These are phyloP conservation scores for Callyntrura sp. DNA, from an alignment of 2,888 invertebrate genomes.

Conservation along the genomic window DNA sequence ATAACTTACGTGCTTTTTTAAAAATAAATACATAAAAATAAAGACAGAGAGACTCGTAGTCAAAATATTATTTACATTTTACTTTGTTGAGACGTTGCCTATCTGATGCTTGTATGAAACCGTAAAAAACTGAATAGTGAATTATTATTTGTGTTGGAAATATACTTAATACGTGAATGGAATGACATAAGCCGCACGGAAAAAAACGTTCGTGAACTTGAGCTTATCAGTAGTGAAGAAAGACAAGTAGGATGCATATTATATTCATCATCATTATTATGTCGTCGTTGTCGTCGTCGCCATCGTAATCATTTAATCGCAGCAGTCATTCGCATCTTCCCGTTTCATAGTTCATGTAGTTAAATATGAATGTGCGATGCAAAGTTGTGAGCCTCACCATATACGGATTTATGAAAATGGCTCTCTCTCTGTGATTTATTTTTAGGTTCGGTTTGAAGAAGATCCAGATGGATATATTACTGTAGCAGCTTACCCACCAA, in stretches of 20 bases:
- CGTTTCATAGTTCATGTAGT: not conserved
- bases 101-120: no score
- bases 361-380: not conserved
- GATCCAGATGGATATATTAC: constrained; percentile 86
- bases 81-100: no score
- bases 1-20: no score
- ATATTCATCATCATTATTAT: not conserved
- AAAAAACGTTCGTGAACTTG: constrained; percentile 65
- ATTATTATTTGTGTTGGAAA: constrained; percentile 2
- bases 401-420: constrained; percentile 57
- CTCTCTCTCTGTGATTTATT: constrained; percentile 65
- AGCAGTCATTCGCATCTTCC: constrained; percentile 23
- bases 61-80: no score
- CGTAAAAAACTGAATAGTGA: no score
- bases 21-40: no score
- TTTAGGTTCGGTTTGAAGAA: constrained; percentile 85
- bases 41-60: no score
- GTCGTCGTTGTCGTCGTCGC: no score
- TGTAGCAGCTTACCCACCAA: constrained; percentile 86
- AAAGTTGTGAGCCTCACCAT: constrained; percentile 35
- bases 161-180: not conserved
- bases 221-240: not conserved
- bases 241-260: constrained; percentile 33
- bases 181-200: constrained; percentile 2
- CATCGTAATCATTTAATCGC: not conserved